These are phyloP conservation scores for Sitophilus oryzae DNA, from an alignment of 1,140 invertebrate species.

Conservation along the genomic window DNA sequence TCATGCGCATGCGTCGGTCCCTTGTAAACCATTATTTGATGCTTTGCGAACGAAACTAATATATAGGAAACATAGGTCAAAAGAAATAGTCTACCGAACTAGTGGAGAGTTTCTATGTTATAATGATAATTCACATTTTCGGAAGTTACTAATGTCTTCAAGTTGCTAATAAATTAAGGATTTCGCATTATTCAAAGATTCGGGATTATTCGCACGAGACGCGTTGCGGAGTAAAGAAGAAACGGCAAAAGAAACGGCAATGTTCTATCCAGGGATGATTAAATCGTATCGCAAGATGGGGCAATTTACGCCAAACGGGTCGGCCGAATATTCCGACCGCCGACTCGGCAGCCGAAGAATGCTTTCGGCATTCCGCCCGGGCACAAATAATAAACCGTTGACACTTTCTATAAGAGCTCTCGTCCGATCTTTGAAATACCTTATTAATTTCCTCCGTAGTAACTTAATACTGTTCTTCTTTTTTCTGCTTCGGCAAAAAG, in stretches of 20 bases:
- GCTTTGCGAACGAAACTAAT: too few species aligned
- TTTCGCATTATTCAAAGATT: too few species aligned
- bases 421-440: constrained; percentile 8
- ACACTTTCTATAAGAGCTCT: constrained; percentile 14
- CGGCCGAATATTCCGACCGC: constrained; percentile 6
- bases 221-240: too few species aligned
- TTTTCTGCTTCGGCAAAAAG: not conserved
- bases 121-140: too few species aligned
- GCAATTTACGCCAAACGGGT: constrained; percentile 8
- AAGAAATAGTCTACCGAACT: too few species aligned
- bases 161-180: too few species aligned
- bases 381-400: constrained; percentile 25
- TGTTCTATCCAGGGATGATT: not conserved
- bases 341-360: constrained; percentile 13
- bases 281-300: constrained; percentile 7
- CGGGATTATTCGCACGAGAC: too few species aligned
- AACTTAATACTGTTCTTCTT: not conserved
- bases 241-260: not conserved
- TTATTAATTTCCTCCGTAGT: constrained; percentile 2
- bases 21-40: too few species aligned
- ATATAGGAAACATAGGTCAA: too few species aligned
- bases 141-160: too few species aligned
- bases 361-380: constrained; percentile 23
- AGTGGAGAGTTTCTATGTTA: too few species aligned
- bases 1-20: too few species aligned